Evolutionary conservation across 2,797 vertebrate species (phyloP), one percentile per base, ranked within the genome.

Genomic region (Yasuhikotakia modesta): DNA sequence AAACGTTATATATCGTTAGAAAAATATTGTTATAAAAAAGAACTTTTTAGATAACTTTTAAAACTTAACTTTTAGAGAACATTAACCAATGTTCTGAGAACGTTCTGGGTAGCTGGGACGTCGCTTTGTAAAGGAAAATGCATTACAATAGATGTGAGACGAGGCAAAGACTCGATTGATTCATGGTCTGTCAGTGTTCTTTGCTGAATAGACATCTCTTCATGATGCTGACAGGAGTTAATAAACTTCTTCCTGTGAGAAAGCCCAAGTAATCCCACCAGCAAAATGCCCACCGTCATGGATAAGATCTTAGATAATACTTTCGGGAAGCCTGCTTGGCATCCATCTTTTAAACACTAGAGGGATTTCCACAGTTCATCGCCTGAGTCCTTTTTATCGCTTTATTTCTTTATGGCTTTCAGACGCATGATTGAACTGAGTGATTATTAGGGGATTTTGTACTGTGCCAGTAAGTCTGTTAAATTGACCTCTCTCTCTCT

Each of bases 201-300:
- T 65, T 5, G 7, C 16, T 55, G 68, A 72, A 70, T 35, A 14
- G 43, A 30, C 53, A 21, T 90, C 87, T 74, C 86, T 86, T 84
- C 81, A 87, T 87, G 88, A 90, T 89, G 88, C 92, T 88, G 89
- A 91, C 89, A 87, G 86, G 85, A 90, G 89, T 87, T 92, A 90
- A 93, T 92, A 88, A 89, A 89, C 90, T 91, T 91, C 88, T 86
- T 73, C 86, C 87, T 87, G 81, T 77, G 79, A 87, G 84, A 90
- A 88, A 90, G 84, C 86, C 81, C 0, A 81, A 79, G 85, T 91
- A 92, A 92, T 91, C 91, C 89, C 82, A 84, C 85, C 86, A 87
- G 86, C 85, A 87, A 88, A 90, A 89, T 86, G 82, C 80, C 83
- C 85, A 48, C 80, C 74, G 76, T 83, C 87, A 75, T 84, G 88